These are phyloP conservation scores for Ornithoptera alexandrae DNA, from an alignment of 2,888 invertebrate genomes.

Conservation along the genomic window DNA sequence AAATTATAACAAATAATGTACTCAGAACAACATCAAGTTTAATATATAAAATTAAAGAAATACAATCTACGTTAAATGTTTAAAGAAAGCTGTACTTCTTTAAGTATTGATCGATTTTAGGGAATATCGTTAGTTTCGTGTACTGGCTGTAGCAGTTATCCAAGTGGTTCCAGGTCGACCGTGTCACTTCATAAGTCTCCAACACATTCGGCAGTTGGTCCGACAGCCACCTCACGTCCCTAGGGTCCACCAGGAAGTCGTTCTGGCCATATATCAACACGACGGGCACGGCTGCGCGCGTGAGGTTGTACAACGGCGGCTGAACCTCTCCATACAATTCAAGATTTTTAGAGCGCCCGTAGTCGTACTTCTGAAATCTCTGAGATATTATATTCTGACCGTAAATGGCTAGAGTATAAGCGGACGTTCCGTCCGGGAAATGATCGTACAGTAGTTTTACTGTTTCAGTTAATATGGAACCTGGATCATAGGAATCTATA, in stretches of 20 bases:
- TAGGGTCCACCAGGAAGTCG: constrained; percentile 81
- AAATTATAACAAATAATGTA: too few species aligned
- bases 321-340: constrained; percentile 46
- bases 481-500: constrained; percentile 51
- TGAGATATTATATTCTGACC: constrained; percentile 50
- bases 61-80: too few species aligned
- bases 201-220: constrained; percentile 77
- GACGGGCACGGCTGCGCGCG: constrained; percentile 50
- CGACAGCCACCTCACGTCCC: constrained; percentile 78
- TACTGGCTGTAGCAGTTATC: constrained; percentile 48
- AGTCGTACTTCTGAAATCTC: constrained; percentile 56
- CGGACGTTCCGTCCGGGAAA: constrained; percentile 58
- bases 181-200: constrained; percentile 76
- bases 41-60: too few species aligned
- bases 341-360: constrained; percentile 50
- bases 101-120: constrained; percentile 18
- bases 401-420: constrained; percentile 55
- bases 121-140: constrained; percentile 5
- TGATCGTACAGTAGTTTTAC: constrained; percentile 48
- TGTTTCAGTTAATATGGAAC: constrained; percentile 51
- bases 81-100: not conserved
- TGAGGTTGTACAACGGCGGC: constrained; percentile 55
- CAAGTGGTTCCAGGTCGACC: constrained; percentile 59
- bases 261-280: constrained; percentile 56
- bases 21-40: too few species aligned